Conservation (phyloP, 2,113 vertebrate genomes). For the Leptosomus discolor region DNA sequence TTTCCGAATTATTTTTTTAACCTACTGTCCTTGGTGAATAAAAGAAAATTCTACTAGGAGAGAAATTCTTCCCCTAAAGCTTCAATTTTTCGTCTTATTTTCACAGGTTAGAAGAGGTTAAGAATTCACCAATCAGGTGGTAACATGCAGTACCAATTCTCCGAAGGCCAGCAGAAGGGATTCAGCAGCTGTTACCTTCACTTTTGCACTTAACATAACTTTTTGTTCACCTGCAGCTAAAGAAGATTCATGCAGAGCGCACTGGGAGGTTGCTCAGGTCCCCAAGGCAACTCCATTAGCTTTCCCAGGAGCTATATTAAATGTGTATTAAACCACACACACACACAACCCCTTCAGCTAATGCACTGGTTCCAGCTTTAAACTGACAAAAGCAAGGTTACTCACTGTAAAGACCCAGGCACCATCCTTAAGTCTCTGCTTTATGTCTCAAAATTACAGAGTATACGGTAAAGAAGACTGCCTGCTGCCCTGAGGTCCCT, state of each 20-base stretch:
- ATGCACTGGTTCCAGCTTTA: conserved; percentile 1
- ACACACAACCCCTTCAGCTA: conserved; percentile 3
- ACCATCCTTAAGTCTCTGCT: not conserved
- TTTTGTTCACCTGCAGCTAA: conserved; percentile 75
- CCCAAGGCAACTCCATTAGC: conserved; percentile 71
- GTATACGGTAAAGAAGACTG: not conserved
- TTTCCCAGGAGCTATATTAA: conserved; percentile 70
- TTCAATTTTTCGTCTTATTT: conserved; percentile 44
- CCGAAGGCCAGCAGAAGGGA: conserved; percentile 64
- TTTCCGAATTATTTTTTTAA: conserved; percentile 66
- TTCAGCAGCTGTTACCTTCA: conserved; percentile 74
- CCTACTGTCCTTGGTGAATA: conserved; percentile 45
- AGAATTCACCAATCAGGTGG: conserved; percentile 63
- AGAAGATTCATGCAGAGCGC: conserved; percentile 68
- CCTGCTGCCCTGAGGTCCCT: not conserved
- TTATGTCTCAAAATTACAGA: not conserved
- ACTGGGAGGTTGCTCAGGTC: conserved; percentile 68
- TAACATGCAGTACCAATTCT: conserved; percentile 55
- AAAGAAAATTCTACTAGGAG: conserved; percentile 26
- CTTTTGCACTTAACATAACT: conserved; percentile 74
- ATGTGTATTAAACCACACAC: conserved; percentile 54
- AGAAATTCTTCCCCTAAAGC: not conserved
- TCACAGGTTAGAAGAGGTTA: conserved; percentile 62
- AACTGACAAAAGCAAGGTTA: not conserved
- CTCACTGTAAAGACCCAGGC: not conserved